Conservation (phyloP, 2,888 invertebrate genomes). For the Homarus gammarus region DNA sequence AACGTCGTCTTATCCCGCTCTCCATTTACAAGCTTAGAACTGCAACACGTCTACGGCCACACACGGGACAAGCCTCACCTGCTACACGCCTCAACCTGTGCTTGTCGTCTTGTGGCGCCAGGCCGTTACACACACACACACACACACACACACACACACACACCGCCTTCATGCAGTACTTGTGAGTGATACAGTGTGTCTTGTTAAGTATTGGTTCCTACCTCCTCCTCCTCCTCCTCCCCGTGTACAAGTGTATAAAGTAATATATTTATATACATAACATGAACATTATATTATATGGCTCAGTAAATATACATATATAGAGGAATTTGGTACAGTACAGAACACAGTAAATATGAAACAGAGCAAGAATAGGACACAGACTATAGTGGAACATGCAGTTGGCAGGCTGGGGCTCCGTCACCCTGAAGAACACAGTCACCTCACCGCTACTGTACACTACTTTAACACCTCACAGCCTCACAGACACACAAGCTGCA, state of each 20-base stretch:
- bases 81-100: background rate
- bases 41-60: background rate
- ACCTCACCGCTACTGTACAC: too few species aligned
- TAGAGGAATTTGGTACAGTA: background rate
- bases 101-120: too few species aligned
- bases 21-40: conserved; percentile 25
- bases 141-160: background rate
- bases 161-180: too few species aligned
- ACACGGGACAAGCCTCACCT: background rate
- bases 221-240: too few species aligned
- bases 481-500: background rate
- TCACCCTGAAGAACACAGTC: too few species aligned
- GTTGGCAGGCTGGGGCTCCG: too few species aligned
- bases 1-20: conserved; percentile 16
- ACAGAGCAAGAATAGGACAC: too few species aligned
- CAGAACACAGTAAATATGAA: too few species aligned
- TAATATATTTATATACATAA: conserved; percentile 11
- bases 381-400: too few species aligned
- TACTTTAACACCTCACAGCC: background rate
- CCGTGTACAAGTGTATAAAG: conserved; percentile 1
- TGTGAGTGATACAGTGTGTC: too few species aligned
- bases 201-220: too few species aligned
- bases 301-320: background rate
- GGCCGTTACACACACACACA: conserved; percentile 10
- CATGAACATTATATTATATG: conserved; percentile 10